Evolutionary conservation across 1,140 invertebrate species (phyloP), one percentile per base, ranked within the genome.

Genomic region (Hyles vespertilio): DNA sequence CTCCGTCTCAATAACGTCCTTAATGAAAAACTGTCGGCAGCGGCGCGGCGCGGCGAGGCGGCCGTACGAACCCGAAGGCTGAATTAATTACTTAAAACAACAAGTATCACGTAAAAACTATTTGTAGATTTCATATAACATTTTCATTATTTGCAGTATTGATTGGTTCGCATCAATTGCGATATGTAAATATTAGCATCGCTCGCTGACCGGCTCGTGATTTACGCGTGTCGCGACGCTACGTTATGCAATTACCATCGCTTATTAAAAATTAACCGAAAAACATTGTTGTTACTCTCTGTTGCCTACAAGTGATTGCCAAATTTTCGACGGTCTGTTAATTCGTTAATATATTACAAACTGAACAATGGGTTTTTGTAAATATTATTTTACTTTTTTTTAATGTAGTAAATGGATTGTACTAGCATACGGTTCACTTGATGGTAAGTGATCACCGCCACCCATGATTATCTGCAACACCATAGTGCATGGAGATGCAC

Each of bases 181-280:
- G 81, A 84, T 88, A 88, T 85, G 83, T 82, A 88, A 88, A 88
- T 88, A 88, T 88, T 88, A 84, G 85, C 78, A 60, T 72, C 74
- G 72, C 72, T 70, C 79, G 72, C 69, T 80, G 77, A 74, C 76
- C 79, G 77, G 69, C 72, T 65, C 63, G 73, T 83, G 81, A 83
- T 85, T 82, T 84, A 86, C 78, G 61, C 63, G 70, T 74, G 80
- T 79, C 73, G 73, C 77, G 76, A 77, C 70, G 70, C 69, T 74
- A 70, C 70, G 77, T 84, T 81, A 82, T 81, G 79, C 81, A 85
- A 88, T 88, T 86, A 88, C 74, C 72, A 78, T 64, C 62, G 76
- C 77, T 84, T 86, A 85, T 88, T 85, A 83, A 84, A 82, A 81
- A 85, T 85, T 84, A 75, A 84, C 73, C 52, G 61, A 63, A 56